Evolutionary conservation across 1,140 invertebrate species (phyloP).

Genomic region (Penaeus vannamei): DNA sequence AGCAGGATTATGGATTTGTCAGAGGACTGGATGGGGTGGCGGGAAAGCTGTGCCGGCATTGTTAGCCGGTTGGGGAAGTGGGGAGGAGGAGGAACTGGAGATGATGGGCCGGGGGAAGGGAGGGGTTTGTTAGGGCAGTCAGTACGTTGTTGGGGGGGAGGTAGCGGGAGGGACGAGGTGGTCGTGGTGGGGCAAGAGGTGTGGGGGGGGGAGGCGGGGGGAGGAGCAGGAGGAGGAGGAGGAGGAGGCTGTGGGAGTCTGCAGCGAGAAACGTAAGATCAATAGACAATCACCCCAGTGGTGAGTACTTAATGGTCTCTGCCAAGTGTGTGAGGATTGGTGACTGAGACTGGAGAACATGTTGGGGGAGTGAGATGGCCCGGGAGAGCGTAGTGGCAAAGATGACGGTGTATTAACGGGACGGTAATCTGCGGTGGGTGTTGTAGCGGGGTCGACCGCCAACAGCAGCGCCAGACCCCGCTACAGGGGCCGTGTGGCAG

Average conservation of each 20-base stretch:
- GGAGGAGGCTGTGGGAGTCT: slow-evolving; percentile 30
- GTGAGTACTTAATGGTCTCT: slow-evolving; percentile 19
- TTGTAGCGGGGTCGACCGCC: slow-evolving; percentile 40
- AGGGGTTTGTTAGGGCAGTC: slow-evolving; percentile 1
- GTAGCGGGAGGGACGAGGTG: slow-evolving; percentile 2
- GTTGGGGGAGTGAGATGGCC: too few species aligned
- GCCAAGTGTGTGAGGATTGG: neutral
- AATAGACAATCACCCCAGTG: slow-evolving; percentile 48
- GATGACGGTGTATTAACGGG: slow-evolving; percentile 40
- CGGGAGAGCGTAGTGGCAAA: slow-evolving; percentile 3
- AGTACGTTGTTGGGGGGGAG: slow-evolving; percentile 13
- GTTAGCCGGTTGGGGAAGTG: neutral
- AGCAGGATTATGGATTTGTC: too few species aligned
- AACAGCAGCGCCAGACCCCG: slow-evolving; percentile 49
- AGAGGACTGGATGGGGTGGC: too few species aligned
- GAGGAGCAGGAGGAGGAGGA: neutral
- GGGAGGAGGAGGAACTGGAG: neutral
- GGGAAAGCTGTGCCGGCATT: neutral
- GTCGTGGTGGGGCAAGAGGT: neutral
- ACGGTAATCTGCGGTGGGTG: neutral
- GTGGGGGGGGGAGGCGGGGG: neutral
- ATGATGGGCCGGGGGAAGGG: neutral
- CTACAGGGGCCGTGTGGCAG: slow-evolving; percentile 37
- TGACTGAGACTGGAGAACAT: too few species aligned
- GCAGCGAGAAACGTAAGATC: slow-evolving; percentile 52